phyloP scores from a whole-genome alignment of 1,140 invertebrate species.

The Berghia stephanieae region DNA sequence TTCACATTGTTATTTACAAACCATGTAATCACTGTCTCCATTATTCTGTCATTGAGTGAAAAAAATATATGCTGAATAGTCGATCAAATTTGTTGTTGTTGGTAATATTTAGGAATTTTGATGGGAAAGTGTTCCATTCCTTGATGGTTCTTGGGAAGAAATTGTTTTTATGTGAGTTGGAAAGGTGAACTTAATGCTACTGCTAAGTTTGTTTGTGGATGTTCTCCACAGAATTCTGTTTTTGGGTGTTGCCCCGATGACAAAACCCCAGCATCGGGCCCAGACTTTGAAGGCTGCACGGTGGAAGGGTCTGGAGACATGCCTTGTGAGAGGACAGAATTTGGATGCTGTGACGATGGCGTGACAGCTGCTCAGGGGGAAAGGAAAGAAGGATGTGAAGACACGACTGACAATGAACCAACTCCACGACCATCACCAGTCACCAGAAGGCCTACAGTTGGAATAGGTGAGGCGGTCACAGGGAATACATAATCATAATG shows the following conservation, averaged over 20 bases:
- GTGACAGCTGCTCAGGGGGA: conserved; percentile 54
- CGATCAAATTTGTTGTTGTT: too few species aligned
- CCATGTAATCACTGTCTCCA: neutral
- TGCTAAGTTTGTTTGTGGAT: conserved; percentile 1
- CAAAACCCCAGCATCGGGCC: conserved; percentile 62
- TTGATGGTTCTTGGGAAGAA: too few species aligned
- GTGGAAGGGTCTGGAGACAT: conserved; percentile 36
- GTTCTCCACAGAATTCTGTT: neutral
- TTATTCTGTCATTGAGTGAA: neutral
- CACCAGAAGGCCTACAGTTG: too few species aligned
- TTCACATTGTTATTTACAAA: too few species aligned
- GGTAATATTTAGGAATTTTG: too few species aligned
- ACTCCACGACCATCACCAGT: too few species aligned
- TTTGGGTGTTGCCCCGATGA: conserved; percentile 67
- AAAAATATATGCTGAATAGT: neutral
- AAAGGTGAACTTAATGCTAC: neutral
- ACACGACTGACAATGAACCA: neutral
- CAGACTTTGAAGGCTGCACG: conserved; percentile 58
- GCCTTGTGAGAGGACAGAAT: conserved; percentile 48
- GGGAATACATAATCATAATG: too few species aligned
- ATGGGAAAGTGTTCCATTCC: too few species aligned
- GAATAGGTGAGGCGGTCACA: too few species aligned
- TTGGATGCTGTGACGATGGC: conserved; percentile 60
- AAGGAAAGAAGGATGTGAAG: conserved; percentile 36
- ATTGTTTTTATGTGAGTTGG: too few species aligned